Conservation (phyloP, 2,797 vertebrate genomes). For the Aplochiton taeniatus region DNA sequence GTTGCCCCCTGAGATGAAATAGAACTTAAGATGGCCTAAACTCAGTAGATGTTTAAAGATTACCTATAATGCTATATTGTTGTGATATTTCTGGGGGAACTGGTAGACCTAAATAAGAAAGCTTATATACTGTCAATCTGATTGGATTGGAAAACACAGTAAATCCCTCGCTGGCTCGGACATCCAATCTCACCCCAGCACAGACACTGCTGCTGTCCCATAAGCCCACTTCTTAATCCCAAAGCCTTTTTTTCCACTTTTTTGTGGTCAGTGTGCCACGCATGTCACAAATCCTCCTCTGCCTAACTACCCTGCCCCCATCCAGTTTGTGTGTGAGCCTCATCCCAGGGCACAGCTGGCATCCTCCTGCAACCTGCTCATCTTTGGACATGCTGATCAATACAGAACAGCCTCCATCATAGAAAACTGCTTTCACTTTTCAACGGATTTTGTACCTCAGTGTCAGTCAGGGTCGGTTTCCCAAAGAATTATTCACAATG, state of each 20-base stretch:
- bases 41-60: neutral
- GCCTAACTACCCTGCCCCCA: constrained; percentile 49
- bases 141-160: constrained; percentile 74
- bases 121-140: constrained; percentile 53
- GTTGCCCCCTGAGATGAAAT: too few relatives aligned
- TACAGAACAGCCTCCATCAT: neutral
- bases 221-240: constrained; percentile 80
- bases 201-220: constrained; percentile 58
- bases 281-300: constrained; percentile 61
- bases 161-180: constrained; percentile 69
- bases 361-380: constrained; percentile 45
- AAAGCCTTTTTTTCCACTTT: constrained; percentile 67
- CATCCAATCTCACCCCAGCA: constrained; percentile 65
- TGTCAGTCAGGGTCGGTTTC: constrained; percentile 35
- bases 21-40: too few relatives aligned
- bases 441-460: constrained; percentile 16
- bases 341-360: constrained; percentile 46
- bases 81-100: neutral
- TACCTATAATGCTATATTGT: neutral
- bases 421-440: constrained; percentile 5
- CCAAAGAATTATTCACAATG: constrained; percentile 12
- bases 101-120: constrained; percentile 2
- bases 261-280: constrained; percentile 64
- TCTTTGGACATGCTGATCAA: constrained; percentile 24
- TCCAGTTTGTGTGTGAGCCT: neutral